A percentile compares a stretch with the other conserved stretches of the same genome.
These are phyloP conservation scores for Hippocampus guttulatus DNA, from an alignment of 2,113 vertebrate genomes.

Conservation along the genomic window DNA sequence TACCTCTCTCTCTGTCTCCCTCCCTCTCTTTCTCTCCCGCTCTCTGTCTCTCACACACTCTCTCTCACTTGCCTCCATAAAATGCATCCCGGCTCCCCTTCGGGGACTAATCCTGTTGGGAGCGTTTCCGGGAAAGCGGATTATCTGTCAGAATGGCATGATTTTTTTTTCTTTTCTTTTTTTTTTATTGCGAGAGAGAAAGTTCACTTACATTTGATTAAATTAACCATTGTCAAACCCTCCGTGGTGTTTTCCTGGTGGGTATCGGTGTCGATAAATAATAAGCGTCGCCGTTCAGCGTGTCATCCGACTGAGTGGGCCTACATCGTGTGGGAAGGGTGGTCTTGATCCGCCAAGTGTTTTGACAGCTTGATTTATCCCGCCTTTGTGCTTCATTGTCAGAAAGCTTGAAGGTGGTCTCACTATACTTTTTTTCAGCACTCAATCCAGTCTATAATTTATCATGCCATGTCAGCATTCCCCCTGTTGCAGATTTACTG, in stretches of 20 bases:
- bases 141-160: slow-evolving; percentile 65
- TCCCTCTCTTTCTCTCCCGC: not conserved
- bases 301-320: slow-evolving; percentile 26
- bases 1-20: not conserved
- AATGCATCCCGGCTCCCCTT: slow-evolving; percentile 61
- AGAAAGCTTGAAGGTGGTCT: slow-evolving; percentile 41
- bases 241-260: slow-evolving; percentile 44
- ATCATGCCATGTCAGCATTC: slow-evolving; percentile 45
- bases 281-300: slow-evolving; percentile 34
- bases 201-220: slow-evolving; percentile 74
- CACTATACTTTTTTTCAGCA: slow-evolving; percentile 46
- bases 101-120: slow-evolving; percentile 70
- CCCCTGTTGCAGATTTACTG: slow-evolving; percentile 45
- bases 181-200: slow-evolving; percentile 33
- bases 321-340: slow-evolving; percentile 6
- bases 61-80: slow-evolving; percentile 26
- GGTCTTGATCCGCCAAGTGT: slow-evolving; percentile 11
- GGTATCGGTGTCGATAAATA: slow-evolving; percentile 61
- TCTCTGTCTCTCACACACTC: not conserved
- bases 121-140: slow-evolving; percentile 71
- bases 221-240: slow-evolving; percentile 71
- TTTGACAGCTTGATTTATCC: slow-evolving; percentile 54
- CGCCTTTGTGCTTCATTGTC: slow-evolving; percentile 41
- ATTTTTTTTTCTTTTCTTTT: slow-evolving; percentile 53
- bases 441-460: slow-evolving; percentile 53